A percentile compares a stretch with the other conserved stretches of the same genome.
phyloP scores from a whole-genome alignment of 23 tunicate genomes.

The Styela clava region DNA sequence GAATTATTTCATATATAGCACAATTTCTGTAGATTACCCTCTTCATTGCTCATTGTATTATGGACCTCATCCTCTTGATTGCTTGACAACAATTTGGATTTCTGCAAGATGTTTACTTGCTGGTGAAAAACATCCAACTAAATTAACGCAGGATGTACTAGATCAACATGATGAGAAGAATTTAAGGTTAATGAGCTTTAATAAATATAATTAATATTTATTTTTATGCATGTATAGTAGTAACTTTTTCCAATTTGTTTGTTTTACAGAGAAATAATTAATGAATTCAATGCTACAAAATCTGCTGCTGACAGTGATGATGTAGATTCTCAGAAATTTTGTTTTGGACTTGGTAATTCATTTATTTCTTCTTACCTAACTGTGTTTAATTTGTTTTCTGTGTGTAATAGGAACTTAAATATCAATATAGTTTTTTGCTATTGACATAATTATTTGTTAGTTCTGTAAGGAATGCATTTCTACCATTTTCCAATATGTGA shows the following conservation, averaged over 20 bases:
- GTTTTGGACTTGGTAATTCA: conserved; percentile 19
- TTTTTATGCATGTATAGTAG: background rate
- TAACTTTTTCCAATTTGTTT: background rate
- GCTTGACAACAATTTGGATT: conserved; percentile 20
- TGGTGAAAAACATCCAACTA: conserved; percentile 25
- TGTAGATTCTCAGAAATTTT: background rate
- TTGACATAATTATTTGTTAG: too few species aligned
- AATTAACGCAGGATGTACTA: background rate
- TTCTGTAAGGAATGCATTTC: too few species aligned
- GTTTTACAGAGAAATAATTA: background rate
- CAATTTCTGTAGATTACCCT: conserved; percentile 14
- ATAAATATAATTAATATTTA: too few species aligned
- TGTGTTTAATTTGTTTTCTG: too few species aligned
- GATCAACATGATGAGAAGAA: background rate
- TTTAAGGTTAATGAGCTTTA: background rate
- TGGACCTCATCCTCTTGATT: conserved; percentile 19
- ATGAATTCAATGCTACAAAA: too few species aligned
- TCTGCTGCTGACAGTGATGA: background rate
- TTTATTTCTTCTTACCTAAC: too few species aligned
- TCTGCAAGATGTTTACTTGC: conserved; percentile 2
- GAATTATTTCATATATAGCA: background rate
- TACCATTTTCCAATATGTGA: too few species aligned
- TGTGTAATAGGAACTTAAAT: too few species aligned
- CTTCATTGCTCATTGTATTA: background rate
- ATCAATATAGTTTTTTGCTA: too few species aligned